These are phyloP conservation scores for Lingula anatina DNA, from an alignment of 2,888 invertebrate species.

Conservation along the genomic window DNA sequence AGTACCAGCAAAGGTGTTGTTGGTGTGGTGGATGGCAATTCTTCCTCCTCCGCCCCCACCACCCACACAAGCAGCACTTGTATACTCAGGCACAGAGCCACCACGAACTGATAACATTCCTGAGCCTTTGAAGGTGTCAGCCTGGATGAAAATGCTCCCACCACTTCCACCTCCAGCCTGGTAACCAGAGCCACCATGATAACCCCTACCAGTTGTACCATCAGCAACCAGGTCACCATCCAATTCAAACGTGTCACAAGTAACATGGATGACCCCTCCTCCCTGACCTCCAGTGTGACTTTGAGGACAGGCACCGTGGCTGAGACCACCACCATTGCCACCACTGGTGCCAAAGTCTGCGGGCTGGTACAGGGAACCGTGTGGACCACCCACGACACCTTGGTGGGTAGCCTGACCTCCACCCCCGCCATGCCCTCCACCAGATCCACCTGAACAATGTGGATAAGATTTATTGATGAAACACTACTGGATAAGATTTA, in stretches of 20 bases:
- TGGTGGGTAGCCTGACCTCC: conserved; percentile 21
- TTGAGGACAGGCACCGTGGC: no score
- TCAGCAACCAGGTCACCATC: conserved; percentile 13
- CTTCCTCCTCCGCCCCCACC: conserved; percentile 38
- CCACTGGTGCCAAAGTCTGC: conserved; percentile 26
- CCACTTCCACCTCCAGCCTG: conserved; percentile 30
- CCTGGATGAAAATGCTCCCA: conserved; percentile 24
- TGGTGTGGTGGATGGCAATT: conserved; percentile 20
- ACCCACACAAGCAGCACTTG: conserved; percentile 17
- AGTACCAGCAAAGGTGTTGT: conserved; percentile 16
- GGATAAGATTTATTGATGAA: no score
- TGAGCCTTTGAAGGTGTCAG: conserved; percentile 14
- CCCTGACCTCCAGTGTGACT: conserved; percentile 20
- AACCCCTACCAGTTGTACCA: no score
- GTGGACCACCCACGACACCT: conserved; percentile 19
- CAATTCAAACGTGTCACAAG: no score
- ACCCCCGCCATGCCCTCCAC: conserved; percentile 22
- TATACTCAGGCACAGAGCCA: conserved; percentile 12
- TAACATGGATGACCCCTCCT: conserved; percentile 28
- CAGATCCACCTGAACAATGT: conserved; percentile 18
- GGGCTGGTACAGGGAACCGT: conserved; percentile 25
- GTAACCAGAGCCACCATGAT: conserved; percentile 15
- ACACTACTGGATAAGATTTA: no score
- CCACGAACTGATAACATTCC: conserved; percentile 19
- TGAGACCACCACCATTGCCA: conserved; percentile 27